Conservation (phyloP, 2,888 invertebrate genomes). For the Eupsilia transversa region DNA sequence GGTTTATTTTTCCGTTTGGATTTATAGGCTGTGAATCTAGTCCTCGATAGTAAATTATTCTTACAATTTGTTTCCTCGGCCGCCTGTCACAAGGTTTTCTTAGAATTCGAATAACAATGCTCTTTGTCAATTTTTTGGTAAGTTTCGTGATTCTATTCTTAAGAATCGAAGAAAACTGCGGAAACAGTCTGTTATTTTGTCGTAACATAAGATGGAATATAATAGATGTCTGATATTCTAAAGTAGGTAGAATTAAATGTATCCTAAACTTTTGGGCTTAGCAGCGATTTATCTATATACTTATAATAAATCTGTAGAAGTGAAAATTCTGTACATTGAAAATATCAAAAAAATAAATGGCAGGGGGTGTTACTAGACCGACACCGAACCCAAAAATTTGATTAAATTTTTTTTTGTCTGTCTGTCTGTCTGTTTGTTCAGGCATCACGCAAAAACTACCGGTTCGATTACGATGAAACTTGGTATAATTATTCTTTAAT, state of each 20-base stretch:
- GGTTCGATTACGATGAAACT: too few species aligned
- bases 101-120: constrained; percentile 32
- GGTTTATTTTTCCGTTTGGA: constrained; percentile 63
- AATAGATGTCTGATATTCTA: neutral
- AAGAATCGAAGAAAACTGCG: neutral
- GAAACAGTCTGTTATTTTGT: neutral
- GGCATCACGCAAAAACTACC: too few species aligned
- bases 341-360: too few species aligned
- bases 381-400: too few species aligned
- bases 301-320: too few species aligned
- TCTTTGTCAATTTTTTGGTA: constrained; percentile 28
- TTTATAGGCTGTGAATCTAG: constrained; percentile 62
- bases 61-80: constrained; percentile 51
- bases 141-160: constrained; percentile 7
- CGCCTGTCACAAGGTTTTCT: constrained; percentile 35
- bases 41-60: constrained; percentile 61
- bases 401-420: too few species aligned
- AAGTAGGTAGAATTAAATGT: neutral
- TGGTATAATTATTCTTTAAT: too few species aligned
- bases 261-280: neutral
- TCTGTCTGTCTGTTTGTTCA: too few species aligned
- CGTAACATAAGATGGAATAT: constrained; percentile 1
- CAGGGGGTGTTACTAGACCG: too few species aligned
- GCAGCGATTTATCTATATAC: neutral
- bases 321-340: too few species aligned